Base-by-base conservation (phyloP, 2,797 vertebrate genomes). In the Nannoperca australis region DNA sequence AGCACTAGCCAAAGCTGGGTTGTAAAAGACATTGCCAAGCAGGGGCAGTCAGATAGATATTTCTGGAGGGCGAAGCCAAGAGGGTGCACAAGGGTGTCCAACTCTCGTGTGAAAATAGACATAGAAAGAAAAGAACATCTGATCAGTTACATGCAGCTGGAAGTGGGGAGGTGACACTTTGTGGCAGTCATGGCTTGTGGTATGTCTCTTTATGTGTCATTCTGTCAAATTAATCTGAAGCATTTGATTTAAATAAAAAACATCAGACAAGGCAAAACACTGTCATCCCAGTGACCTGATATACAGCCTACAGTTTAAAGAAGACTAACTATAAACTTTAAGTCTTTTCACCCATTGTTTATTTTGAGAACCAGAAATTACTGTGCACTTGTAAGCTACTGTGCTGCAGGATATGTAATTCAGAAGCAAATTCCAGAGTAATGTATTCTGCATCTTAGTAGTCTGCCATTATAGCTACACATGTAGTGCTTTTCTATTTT, bases 361-460 rank as follows among this genome's bases (percentile, higher is more conserved):
- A 94, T 90, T 90, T 89, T 80, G 60, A 89, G 82, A 86, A 70
- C 56, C 79, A 88, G 49, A 91, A 92, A 92, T 91, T 79, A 84
- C 81, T 70, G 81, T 88, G 85, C 71, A 40, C 59, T 78, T 83
- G 75, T 81, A 70, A 80, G 65, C 74, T 87, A 30, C 78, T 73
- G 55, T 73, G 67, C 74, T 56, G 60, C 18, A 56, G 67, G 73
- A 85, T 64, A 69, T 92, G 69, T 85, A 90, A 91, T 92, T 90
- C 83, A 81, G 78, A 64, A 38, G 80, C 67, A 84, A 91, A 88
- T 82, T 84, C 82, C 82, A 80, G 58, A 81, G 78, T 79, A 69
- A 87, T 77, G 84, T 82, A 74, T 87, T 73, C 68, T 68, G 72
- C 56, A 55, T 73, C 56, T 34, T 54, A 54, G 76, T 24, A 88